Base-by-base conservation (phyloP, 2,113 vertebrate genomes). In the Zapornia atra region DNA sequence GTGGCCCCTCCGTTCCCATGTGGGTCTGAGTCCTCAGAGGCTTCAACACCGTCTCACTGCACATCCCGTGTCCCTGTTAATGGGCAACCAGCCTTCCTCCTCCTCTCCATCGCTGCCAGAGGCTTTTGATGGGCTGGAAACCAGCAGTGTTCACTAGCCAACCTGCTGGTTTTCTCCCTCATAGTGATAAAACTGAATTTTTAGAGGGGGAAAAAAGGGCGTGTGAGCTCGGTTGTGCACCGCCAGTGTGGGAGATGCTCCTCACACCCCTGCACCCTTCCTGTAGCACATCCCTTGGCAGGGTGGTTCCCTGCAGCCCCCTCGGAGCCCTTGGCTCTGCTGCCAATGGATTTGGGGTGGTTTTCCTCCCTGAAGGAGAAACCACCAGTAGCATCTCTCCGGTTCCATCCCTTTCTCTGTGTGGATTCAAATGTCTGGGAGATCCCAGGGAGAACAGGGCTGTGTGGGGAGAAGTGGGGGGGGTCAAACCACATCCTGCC, bases 241-340 rank as follows among this genome's bases (percentile, higher is more conserved):
- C 19, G 25, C 2, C 18, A 4, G 48, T 0, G 0, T 1, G 15
- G 26, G 4, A 8, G 42, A 1, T 3, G 29, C 36, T 28, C 64
- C 48, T 29, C 4, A 1, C 38, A 18, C 44, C 44, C 44, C 44
- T 18, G 44, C 17, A 19, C 44, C 17, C 44, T 46, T 46, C 17
- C 44, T 46, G 44, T 46, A 46, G 44, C 17, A 46, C 44, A 18
- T 46, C 17, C 6, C 0, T 4, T 2, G 5, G 12, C 8, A 28
- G 66, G 61, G 48, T 26, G 5, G 53, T 22, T 42, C 3, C 6
- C 13, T 9, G 0, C 34, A n/a, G 54, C 38, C 68, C 10, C 50
- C 1, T 1, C n/a, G 1, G 4, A 33, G 61, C 57, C 26, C 3
- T 12, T 42, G 65, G 33, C 44, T 59, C 79, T 28, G 14, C 64